phyloP scores from a whole-genome alignment of 2,113 vertebrate species.

The Zosterops pallidus region DNA sequence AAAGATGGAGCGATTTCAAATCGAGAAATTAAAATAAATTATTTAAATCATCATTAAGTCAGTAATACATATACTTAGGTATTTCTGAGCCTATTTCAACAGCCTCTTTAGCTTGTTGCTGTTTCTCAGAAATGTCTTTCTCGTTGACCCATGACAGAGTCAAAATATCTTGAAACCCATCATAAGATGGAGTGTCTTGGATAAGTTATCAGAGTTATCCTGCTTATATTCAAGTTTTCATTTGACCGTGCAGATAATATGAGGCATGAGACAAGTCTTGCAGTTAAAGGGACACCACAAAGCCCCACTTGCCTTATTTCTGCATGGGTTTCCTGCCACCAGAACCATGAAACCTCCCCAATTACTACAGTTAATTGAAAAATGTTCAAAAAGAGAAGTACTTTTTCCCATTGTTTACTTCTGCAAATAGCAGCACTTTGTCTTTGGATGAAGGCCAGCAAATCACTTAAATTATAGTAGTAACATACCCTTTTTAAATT shows the following conservation, averaged over 20 bases:
- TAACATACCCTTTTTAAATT: neutral
- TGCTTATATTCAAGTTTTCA: neutral
- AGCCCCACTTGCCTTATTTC: neutral
- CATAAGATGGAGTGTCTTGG: neutral
- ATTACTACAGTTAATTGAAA: neutral
- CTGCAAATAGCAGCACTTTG: slow-evolving; percentile 31
- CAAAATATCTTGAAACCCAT: neutral
- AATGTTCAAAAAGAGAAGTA: neutral
- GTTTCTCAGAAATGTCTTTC: neutral
- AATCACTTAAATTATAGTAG: slow-evolving; percentile 2
- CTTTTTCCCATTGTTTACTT: slow-evolving; percentile 34
- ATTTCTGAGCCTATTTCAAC: neutral
- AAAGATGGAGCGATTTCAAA: slow-evolving; percentile 24
- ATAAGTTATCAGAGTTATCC: neutral
- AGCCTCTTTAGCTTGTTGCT: neutral
- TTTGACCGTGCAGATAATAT: neutral
- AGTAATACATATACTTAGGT: neutral
- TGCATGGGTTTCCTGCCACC: neutral
- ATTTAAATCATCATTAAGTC: slow-evolving; percentile 42
- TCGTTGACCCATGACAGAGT: neutral
- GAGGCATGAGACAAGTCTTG: neutral
- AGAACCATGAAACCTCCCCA: neutral
- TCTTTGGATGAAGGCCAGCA: neutral
- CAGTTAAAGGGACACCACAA: neutral
- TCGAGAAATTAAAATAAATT: slow-evolving; percentile 37